phyloP scores from a whole-genome alignment of 2,113 vertebrate genomes.

The Pseudonaja textilis region DNA sequence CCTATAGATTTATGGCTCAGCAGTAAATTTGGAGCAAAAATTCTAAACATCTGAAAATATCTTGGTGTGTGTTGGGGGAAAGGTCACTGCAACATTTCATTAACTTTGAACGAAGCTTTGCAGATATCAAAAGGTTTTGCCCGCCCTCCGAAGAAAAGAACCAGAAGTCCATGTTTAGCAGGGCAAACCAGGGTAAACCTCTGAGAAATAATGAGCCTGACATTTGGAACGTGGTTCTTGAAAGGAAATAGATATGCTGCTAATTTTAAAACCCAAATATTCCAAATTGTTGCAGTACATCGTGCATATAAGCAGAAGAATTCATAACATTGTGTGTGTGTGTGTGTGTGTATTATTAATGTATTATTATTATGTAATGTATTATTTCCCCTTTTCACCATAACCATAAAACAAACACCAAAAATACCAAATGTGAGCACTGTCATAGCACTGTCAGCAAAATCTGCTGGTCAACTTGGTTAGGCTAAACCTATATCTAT shows the following conservation, averaged over 20 bases:
- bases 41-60: neutral
- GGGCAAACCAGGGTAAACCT: neutral
- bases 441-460: neutral
- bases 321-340: neutral
- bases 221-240: neutral
- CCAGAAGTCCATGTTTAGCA: neutral
- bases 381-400: neutral
- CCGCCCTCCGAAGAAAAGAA: neutral
- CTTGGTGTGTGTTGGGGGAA: neutral
- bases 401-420: neutral
- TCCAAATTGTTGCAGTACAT: neutral
- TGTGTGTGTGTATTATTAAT: fast-evolving
- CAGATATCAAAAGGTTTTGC: neutral
- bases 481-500: neutral
- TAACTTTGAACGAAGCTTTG: neutral
- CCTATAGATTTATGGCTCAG: neutral
- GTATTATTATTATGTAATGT: too few species aligned
- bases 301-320: neutral
- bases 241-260: neutral
- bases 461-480: neutral
- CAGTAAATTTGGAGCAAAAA: neutral
- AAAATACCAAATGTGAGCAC: fast-evolving
- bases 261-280: neutral
- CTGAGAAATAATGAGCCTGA: neutral
- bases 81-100: neutral